phyloP scores from a whole-genome alignment of 2,797 vertebrate genomes.

The Pseudopleuronectes americanus region DNA sequence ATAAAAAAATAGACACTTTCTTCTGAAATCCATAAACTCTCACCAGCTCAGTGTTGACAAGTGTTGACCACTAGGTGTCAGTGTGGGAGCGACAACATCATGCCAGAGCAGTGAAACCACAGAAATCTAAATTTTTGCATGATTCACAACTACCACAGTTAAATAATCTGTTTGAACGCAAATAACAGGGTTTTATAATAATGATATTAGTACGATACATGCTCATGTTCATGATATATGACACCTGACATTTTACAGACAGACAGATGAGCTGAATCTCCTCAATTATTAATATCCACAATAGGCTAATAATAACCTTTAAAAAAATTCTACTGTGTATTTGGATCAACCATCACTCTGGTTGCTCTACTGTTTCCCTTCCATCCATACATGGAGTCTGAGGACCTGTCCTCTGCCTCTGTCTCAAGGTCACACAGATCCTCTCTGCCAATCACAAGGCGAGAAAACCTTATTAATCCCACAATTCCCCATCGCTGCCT shows the following conservation, averaged over 20 bases:
- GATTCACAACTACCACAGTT: constrained; percentile 24
- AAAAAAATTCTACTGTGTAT: background rate
- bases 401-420: constrained; percentile 47
- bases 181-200: background rate
- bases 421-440: constrained; percentile 71
- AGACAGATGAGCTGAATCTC: constrained; percentile 4
- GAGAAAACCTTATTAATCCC: constrained; percentile 64
- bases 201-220: constrained; percentile 7
- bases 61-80: constrained; percentile 68
- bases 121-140: constrained; percentile 18
- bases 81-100: constrained; percentile 40
- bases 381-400: constrained; percentile 1
- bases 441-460: constrained; percentile 66
- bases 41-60: background rate
- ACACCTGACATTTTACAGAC: background rate
- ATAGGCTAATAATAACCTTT: background rate
- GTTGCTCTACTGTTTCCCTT: background rate
- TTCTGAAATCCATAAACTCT: constrained; percentile 30
- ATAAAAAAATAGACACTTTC: constrained; percentile 22
- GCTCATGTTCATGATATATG: constrained; percentile 3
- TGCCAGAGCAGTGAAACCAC: background rate
- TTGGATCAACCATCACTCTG: background rate
- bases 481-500: constrained; percentile 61
- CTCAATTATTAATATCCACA: background rate
- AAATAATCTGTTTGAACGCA: constrained; percentile 31